phyloP scores from a whole-genome alignment of 2,797 vertebrate genomes.

The Jordanella pulchra region DNA sequence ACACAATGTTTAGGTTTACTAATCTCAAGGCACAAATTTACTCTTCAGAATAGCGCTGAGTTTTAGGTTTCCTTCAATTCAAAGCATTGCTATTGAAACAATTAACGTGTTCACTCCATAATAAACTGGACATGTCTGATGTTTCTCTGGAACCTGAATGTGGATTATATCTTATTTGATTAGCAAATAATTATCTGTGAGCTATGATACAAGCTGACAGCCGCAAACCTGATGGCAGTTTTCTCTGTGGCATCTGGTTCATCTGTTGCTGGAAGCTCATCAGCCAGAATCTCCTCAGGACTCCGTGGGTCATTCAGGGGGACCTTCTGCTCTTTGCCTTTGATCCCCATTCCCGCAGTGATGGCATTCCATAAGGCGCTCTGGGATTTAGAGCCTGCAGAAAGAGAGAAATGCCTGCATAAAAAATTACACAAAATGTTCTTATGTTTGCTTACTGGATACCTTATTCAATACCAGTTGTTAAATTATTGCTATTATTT shows the following conservation, averaged over 20 bases:
- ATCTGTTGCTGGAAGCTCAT: conserved; percentile 87
- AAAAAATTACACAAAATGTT: neutral
- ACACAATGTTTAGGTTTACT: conserved; percentile 26
- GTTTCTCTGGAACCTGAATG: conserved; percentile 1
- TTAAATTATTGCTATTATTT: neutral
- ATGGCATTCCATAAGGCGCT: conserved; percentile 90
- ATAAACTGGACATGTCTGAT: conserved; percentile 18
- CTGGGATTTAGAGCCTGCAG: conserved; percentile 93
- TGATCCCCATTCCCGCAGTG: conserved; percentile 86
- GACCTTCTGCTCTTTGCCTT: conserved; percentile 82
- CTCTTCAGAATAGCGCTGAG: neutral
- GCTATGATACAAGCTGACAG: conserved; percentile 11
- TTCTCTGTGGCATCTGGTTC: conserved; percentile 89
- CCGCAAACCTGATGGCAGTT: conserved; percentile 86
- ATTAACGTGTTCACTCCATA: conserved; percentile 19
- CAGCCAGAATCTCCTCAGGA: conserved; percentile 91
- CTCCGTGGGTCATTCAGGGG: conserved; percentile 82
- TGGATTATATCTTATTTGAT: conserved; percentile 12
- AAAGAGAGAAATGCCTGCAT: neutral
- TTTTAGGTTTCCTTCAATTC: conserved; percentile 1
- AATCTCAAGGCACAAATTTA: conserved; percentile 17
- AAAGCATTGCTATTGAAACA: conserved; percentile 12
- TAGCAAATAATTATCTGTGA: conserved; percentile 2
- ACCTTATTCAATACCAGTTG: neutral
- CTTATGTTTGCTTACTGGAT: neutral